phyloP scores from a whole-genome alignment of 2,797 vertebrate genomes.

The Parauchenoglanis ngamensis region DNA sequence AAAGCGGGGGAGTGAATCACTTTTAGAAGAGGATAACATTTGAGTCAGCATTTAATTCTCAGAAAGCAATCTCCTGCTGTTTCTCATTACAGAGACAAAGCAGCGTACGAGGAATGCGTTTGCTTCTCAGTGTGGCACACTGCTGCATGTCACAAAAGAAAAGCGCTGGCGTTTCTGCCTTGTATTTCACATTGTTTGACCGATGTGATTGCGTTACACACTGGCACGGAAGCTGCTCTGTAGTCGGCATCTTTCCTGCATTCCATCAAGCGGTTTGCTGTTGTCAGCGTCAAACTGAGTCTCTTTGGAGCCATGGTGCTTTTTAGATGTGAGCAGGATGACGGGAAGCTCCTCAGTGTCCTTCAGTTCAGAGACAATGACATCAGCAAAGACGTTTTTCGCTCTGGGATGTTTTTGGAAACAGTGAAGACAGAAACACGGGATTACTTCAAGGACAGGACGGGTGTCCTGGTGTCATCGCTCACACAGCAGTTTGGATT shows the following conservation, averaged over 20 bases:
- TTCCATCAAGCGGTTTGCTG: slow-evolving; percentile 9
- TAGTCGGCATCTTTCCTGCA: slow-evolving; percentile 4
- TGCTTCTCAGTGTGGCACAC: neutral
- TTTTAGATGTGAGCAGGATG: neutral
- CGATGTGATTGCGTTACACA: neutral
- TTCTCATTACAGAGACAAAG: neutral
- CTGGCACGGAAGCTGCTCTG: neutral
- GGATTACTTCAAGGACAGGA: neutral
- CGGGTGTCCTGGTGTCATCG: no score
- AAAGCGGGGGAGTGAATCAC: neutral
- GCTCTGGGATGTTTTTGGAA: neutral
- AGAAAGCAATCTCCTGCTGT: neutral
- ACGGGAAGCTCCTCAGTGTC: neutral
- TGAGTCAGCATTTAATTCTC: neutral
- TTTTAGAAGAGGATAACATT: neutral
- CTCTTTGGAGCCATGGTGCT: neutral
- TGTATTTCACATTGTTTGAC: neutral
- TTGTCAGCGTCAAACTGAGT: neutral
- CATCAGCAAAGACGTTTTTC: neutral
- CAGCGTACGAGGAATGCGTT: no score
- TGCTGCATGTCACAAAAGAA: neutral
- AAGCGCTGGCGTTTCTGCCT: neutral
- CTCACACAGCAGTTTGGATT: no score
- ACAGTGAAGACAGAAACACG: neutral
- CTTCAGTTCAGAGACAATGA: neutral